Conservation (phyloP, 1,140 invertebrate species). For the Zaprionus lachaisei region DNA sequence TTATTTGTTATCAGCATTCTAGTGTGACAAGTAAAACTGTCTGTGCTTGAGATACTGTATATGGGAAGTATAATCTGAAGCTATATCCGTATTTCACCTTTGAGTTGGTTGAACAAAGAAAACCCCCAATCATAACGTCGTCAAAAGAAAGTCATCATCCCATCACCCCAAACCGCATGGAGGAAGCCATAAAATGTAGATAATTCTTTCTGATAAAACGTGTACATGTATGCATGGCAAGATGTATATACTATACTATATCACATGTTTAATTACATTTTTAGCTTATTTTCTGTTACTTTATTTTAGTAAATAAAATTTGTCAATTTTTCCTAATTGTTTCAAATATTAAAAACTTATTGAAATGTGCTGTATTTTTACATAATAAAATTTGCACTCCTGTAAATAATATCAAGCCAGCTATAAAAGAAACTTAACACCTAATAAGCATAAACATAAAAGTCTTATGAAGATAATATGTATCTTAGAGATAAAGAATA, state of each 20-base stretch:
- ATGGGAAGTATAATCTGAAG: neutral
- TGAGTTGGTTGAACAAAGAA: neutral
- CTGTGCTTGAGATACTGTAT: neutral
- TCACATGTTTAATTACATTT: neutral
- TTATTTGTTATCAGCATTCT: slow-evolving; percentile 56
- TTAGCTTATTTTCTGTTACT: neutral
- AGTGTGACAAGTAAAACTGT: slow-evolving; percentile 20
- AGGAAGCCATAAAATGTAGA: neutral
- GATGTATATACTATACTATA: neutral
- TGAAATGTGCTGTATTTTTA: neutral
- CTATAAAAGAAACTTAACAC: neutral
- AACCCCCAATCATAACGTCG: neutral
- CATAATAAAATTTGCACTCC: neutral
- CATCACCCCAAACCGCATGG: neutral
- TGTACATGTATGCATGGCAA: neutral
- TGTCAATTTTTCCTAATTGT: neutral
- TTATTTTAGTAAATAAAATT: neutral
- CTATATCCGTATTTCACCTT: neutral
- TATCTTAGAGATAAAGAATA: slow-evolving; percentile 16
- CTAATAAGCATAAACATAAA: slow-evolving; percentile 3
- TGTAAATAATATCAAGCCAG: neutral
- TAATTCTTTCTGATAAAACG: neutral
- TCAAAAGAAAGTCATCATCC: neutral
- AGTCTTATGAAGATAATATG: slow-evolving; percentile 21
- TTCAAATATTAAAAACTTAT: neutral